These are phyloP conservation scores for Oxyura jamaicensis DNA, from an alignment of 2,113 vertebrate species.

Conservation along the genomic window DNA sequence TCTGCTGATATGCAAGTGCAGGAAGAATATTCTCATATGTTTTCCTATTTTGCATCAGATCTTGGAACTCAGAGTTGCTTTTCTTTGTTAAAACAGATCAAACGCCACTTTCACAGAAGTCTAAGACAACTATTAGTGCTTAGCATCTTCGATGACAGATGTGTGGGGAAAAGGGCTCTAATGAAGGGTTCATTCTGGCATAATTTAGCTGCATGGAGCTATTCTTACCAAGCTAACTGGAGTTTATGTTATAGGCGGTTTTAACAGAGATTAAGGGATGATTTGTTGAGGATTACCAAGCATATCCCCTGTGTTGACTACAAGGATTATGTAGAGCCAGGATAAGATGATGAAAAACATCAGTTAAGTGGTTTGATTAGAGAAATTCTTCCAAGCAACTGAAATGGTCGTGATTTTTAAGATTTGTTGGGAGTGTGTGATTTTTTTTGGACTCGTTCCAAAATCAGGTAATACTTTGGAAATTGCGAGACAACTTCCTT, in stretches of 20 bases:
- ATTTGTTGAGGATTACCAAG: neutral
- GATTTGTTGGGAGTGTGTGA: neutral
- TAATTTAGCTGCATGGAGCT: neutral
- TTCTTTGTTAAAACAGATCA: neutral
- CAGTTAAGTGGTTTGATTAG: neutral
- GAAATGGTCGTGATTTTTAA: neutral
- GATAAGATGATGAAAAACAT: neutral
- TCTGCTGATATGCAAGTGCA: neutral
- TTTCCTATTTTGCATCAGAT: neutral
- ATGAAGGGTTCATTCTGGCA: neutral
- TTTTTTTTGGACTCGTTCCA: neutral
- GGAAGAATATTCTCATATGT: neutral
- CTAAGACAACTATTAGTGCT: neutral
- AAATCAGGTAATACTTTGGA: neutral
- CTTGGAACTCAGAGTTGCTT: neutral
- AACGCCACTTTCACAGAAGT: neutral
- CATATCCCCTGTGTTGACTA: neutral
- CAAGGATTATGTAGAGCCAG: neutral
- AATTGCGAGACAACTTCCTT: neutral
- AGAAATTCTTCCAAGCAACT: neutral
- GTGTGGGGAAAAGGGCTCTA: neutral
- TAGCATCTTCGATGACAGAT: neutral
- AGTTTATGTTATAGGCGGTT: neutral
- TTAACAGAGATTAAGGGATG: neutral
- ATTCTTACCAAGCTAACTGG: neutral